These are phyloP conservation scores for Otus sunia DNA, from an alignment of 2,113 vertebrate genomes.

Conservation along the genomic window DNA sequence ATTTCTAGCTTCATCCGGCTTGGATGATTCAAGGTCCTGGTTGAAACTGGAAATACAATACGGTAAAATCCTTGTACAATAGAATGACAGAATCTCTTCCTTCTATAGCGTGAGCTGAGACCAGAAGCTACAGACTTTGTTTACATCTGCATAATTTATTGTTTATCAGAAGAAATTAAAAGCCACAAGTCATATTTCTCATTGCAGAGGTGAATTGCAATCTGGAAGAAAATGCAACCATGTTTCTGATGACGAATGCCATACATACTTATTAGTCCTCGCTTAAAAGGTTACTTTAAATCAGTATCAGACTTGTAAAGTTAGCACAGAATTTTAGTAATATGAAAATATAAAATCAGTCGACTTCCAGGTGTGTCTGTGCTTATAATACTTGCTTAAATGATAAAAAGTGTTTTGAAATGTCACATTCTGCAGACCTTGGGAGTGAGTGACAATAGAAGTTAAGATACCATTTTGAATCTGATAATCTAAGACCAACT, in stretches of 20 bases:
- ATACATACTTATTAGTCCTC: not conserved
- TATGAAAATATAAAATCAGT: not conserved
- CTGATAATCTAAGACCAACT: not conserved
- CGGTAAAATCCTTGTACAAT: not conserved
- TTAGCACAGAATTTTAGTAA: not conserved
- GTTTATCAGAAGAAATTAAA: slow-evolving; percentile 10
- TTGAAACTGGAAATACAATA: not conserved
- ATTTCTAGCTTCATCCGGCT: not conserved
- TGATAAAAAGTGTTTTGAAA: not conserved
- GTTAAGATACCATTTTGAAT: not conserved
- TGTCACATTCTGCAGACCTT: not conserved
- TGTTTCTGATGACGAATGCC: not conserved
- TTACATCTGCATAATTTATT: slow-evolving; percentile 4
- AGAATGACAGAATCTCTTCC: not conserved
- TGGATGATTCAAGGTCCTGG: not conserved
- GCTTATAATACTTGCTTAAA: not conserved
- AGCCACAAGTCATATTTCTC: not conserved
- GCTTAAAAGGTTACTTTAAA: not conserved
- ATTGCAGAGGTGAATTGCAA: not conserved
- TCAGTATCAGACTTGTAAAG: not conserved
- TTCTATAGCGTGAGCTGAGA: not conserved
- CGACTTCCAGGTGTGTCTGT: not conserved
- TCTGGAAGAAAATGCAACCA: not conserved
- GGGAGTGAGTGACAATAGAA: not conserved
- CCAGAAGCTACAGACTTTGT: not conserved